A percentile compares a stretch with the other conserved stretches of the same genome.
These are phyloP conservation scores for Parotocinclus haroldoi DNA, from an alignment of 2,797 vertebrate species.

Conservation along the genomic window DNA sequence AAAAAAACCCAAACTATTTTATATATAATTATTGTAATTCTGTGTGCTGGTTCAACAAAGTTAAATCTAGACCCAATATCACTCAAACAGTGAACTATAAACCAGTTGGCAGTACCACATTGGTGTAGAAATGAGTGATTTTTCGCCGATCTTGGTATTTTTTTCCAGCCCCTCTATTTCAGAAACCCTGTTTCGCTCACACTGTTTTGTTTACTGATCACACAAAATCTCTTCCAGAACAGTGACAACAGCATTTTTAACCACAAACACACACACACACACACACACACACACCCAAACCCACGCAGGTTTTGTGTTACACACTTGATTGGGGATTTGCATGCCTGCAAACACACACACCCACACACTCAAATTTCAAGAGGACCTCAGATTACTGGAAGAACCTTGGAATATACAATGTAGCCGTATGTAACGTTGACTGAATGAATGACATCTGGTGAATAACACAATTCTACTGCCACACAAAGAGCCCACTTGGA, in stretches of 20 bases:
- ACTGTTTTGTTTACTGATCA: constrained; percentile 44
- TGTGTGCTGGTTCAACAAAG: no score
- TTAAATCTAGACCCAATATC: no score
- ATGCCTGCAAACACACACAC: constrained; percentile 8
- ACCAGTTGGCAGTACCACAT: no score
- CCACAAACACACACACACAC: constrained; percentile 14
- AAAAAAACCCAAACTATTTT: no score
- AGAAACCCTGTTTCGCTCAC: constrained; percentile 17
- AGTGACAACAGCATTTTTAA: constrained; percentile 41
- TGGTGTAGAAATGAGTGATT: no score
- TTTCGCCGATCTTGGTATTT: no score
- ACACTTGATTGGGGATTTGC: constrained; percentile 4
- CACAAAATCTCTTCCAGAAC: constrained; percentile 42
- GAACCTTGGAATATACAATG: background rate
- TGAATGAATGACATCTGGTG: constrained; percentile 24
- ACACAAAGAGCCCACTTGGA: background rate
- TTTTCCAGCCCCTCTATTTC: no score
- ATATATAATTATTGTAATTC: no score
- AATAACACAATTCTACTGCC: constrained; percentile 22
- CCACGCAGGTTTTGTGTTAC: constrained; percentile 14
- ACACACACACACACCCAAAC: constrained; percentile 11
- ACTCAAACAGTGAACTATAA: no score
- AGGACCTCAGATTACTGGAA: constrained; percentile 12
- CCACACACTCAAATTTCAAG: constrained; percentile 4
- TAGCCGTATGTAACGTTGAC: background rate